Evolutionary conservation across 2,797 vertebrate genomes (phyloP).

Genomic region (Furcifer pardalis): DNA sequence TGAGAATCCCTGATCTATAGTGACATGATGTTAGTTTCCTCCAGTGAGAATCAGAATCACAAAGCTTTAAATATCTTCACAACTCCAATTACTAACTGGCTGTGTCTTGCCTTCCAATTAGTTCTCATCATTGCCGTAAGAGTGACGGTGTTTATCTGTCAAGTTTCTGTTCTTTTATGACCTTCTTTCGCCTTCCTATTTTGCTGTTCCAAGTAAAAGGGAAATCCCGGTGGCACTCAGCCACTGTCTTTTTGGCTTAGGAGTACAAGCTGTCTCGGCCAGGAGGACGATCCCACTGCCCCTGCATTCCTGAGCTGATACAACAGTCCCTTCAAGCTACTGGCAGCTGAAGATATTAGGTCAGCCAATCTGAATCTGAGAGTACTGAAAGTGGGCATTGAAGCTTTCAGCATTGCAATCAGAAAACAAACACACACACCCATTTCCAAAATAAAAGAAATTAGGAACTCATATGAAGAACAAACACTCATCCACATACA

Average conservation of each 20-base stretch:
- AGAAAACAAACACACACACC: not conserved
- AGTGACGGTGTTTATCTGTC: slow-evolving; percentile 23
- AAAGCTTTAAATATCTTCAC: slow-evolving; percentile 1
- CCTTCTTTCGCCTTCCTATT: slow-evolving; percentile 45
- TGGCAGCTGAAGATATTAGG: slow-evolving; percentile 53
- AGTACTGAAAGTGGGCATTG: not conserved
- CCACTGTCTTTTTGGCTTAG: slow-evolving; percentile 64
- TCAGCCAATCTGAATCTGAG: slow-evolving; percentile 13
- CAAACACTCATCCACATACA: not conserved
- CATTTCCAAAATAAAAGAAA: not conserved
- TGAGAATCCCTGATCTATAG: no score
- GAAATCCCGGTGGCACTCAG: slow-evolving; percentile 70
- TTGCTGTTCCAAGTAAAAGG: slow-evolving; percentile 60
- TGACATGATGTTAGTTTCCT: not conserved
- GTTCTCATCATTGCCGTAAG: not conserved
- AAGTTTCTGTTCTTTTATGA: not conserved
- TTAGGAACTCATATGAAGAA: not conserved
- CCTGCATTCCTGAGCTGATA: slow-evolving; percentile 63
- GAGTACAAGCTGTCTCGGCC: slow-evolving; percentile 56
- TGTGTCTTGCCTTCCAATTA: not conserved
- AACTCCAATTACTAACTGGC: not conserved
- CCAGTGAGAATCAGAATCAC: not conserved
- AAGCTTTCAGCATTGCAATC: not conserved
- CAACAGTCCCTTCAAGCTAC: slow-evolving; percentile 59
- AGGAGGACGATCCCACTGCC: slow-evolving; percentile 55